A percentile compares a stretch with the other conserved stretches of the same genome.
These are phyloP conservation scores for Catajapyx aquilonaris DNA, from an alignment of 1,140 invertebrate species.

Conservation along the genomic window DNA sequence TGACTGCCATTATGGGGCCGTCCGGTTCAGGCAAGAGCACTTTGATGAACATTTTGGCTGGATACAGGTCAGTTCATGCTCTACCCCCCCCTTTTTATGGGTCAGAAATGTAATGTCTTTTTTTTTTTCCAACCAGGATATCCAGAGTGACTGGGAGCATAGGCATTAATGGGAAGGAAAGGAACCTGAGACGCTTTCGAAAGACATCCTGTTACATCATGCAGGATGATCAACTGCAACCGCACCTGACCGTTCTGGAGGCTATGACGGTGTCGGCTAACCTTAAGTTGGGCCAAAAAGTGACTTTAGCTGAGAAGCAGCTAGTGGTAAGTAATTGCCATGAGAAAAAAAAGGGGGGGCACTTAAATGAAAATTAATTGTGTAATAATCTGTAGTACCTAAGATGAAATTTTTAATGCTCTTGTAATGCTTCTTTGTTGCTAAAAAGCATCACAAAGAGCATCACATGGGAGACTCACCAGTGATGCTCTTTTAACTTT, in stretches of 20 bases:
- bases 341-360: slow-evolving; percentile 3
- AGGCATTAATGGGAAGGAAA: slow-evolving; percentile 60
- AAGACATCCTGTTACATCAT: slow-evolving; percentile 91
- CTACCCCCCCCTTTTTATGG: not conserved
- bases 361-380: too few species aligned
- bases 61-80: slow-evolving; percentile 43
- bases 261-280: slow-evolving; percentile 80
- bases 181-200: slow-evolving; percentile 63
- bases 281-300: slow-evolving; percentile 65
- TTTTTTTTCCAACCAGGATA: slow-evolving; percentile 27
- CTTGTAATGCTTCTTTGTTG: too few species aligned
- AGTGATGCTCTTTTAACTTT: too few species aligned
- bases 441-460: too few species aligned
- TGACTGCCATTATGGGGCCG: slow-evolving; percentile 85
- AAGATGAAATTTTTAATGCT: too few species aligned
- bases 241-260: slow-evolving; percentile 69
- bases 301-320: slow-evolving; percentile 21
- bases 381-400: too few species aligned
- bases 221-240: slow-evolving; percentile 81
- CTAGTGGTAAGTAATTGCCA: slow-evolving; percentile 20
- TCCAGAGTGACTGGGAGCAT: slow-evolving; percentile 53
- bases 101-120: not conserved
- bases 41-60: slow-evolving; percentile 71
- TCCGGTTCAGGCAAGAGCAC: slow-evolving; percentile 86
- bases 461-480: too few species aligned